Base-by-base conservation (phyloP, 92 coral and sea anemone genomes). In the Pocillopora meandrina region DNA sequence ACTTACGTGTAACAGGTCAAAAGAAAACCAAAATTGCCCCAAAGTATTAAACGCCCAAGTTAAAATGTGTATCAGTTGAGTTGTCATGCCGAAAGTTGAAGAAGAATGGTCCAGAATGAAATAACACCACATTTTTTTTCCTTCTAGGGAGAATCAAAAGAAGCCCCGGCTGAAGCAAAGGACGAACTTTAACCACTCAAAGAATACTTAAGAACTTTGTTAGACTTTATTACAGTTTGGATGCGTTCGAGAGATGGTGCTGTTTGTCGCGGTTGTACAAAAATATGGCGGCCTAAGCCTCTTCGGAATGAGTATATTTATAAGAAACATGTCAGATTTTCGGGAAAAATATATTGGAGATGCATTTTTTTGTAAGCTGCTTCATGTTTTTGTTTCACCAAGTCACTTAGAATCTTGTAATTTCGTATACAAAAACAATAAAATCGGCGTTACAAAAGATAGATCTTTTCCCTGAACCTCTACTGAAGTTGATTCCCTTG, bases 101-200 rank as follows among this genome's bases (percentile, higher is more conserved):
- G 52, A 42, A 42, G 8, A 42, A 7, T 42, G 52, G 52, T 3
- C 52, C 5, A 42, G 6, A 42, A 7, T 42, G 52, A 72, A 72
- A 12, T 52, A 72, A 36, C 59, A 16, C 6, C 5, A 16, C 3
- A 17, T 11, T 72, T 72, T 35, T 9, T 33, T 56, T 34, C 56
- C 33, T 33, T 9, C 75, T 12, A 90, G 97, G 98, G 91, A 56
- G 98, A 94, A 86, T 91, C 92, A 86, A 93, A 89, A 47, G 98
- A 93, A 75, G 98, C 95, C 20, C 98, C 98, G 57, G 98, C 98
- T n/a, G 98, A 94, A 81, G 90, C 98, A 21, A 94, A 92, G 75
- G 93, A 91, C 10, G 98, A 96, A 71, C 90, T 96, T 75, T 96
- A 96, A 92, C 88, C 67, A 19, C 78, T 69, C 35, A 52, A 59